Conservation (phyloP, 1,140 invertebrate species). For the Drosophila parabipectinata region DNA sequence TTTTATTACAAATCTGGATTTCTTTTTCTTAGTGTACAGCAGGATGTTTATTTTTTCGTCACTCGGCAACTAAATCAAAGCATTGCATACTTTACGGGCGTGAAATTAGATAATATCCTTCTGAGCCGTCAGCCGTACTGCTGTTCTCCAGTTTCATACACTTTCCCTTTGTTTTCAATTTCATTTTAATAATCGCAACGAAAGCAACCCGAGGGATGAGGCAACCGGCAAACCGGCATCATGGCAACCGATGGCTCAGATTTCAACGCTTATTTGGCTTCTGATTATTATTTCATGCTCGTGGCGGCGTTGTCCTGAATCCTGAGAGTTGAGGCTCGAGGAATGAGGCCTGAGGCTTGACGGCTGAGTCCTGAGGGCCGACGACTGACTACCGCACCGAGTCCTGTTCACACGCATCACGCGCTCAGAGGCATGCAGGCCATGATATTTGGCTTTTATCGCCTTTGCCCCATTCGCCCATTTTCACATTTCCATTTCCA, state of each 20-base stretch:
- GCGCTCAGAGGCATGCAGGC: constrained; percentile 72
- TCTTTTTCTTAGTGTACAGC: background rate
- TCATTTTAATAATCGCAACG: constrained; percentile 69
- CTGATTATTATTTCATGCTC: constrained; percentile 81
- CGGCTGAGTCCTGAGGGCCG: constrained; percentile 14
- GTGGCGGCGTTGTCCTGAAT: constrained; percentile 17
- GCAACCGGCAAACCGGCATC: background rate
- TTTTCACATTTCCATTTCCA: constrained; percentile 25
- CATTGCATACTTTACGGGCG: constrained; percentile 54
- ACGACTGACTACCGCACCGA: constrained; percentile 11
- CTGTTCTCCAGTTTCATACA: constrained; percentile 6
- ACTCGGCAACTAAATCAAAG: constrained; percentile 66
- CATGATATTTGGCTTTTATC: constrained; percentile 79
- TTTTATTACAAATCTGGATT: background rate
- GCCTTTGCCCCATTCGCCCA: constrained; percentile 45
- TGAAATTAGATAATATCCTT: constrained; percentile 69
- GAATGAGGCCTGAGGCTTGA: constrained; percentile 23
- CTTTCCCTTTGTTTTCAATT: constrained; percentile 64
- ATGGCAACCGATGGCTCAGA: constrained; percentile 63
- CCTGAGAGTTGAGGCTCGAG: background rate
- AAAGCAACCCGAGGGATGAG: constrained; percentile 8
- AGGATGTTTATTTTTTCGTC: constrained; percentile 3
- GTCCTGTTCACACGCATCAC: constrained; percentile 64
- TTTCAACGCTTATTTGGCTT: constrained; percentile 79
- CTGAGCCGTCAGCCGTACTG: background rate